Evolutionary conservation across 2,888 invertebrate species (phyloP).

Genomic region (Escarpia spicata): DNA sequence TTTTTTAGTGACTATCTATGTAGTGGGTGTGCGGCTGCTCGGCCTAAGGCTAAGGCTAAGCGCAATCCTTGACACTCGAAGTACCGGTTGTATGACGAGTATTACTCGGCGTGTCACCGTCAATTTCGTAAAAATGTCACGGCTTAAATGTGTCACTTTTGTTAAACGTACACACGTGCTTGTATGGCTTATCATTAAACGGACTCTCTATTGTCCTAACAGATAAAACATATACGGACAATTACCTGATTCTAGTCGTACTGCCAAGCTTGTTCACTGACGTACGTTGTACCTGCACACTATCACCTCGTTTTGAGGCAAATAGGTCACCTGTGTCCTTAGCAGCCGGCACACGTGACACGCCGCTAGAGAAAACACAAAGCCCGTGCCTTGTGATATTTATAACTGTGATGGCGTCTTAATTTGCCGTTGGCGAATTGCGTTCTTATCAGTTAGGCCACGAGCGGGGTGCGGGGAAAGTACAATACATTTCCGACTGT

Average conservation of each 20-base stretch:
- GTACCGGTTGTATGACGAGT: too few species aligned
- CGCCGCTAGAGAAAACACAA: neutral
- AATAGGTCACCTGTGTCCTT: conserved; percentile 16
- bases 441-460: neutral
- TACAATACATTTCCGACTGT: neutral
- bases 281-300: neutral
- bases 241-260: neutral
- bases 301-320: conserved; percentile 9
- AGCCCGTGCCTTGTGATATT: neutral
- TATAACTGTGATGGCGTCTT: neutral
- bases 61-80: too few species aligned
- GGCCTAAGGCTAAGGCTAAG: too few species aligned
- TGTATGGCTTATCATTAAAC: neutral
- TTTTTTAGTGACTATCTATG: too few species aligned
- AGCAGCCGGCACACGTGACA: neutral
- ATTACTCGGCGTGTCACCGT: too few species aligned
- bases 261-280: neutral
- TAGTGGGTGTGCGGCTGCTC: too few species aligned
- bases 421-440: too few species aligned
- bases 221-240: neutral
- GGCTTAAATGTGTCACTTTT: neutral
- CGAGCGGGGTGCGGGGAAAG: neutral
- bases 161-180: neutral
- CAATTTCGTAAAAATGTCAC: neutral
- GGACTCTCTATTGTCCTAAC: neutral